phyloP scores from a whole-genome alignment of 2,113 vertebrate species.

The Chauna torquata region DNA sequence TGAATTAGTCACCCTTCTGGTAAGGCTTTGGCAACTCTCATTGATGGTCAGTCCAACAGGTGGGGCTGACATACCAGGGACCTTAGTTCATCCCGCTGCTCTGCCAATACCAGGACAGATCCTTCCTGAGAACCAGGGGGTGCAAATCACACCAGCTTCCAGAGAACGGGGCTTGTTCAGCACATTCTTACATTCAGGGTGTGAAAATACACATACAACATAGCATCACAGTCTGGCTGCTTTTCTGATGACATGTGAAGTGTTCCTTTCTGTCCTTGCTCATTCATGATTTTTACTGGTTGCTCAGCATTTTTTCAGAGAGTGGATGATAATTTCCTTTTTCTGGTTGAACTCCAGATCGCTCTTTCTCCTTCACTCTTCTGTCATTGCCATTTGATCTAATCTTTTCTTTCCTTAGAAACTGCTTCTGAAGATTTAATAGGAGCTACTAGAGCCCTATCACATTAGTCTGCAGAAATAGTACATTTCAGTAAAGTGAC shows the following conservation, averaged over 20 bases:
- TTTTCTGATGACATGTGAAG: not conserved
- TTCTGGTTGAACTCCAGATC: not conserved
- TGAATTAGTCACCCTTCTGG: constrained; percentile 65
- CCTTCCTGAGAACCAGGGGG: not conserved
- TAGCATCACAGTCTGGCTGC: not conserved
- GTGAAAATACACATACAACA: accelerated
- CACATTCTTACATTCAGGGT: not conserved
- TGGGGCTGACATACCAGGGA: constrained; percentile 40
- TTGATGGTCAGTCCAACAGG: constrained; percentile 15
- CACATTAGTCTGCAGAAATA: not conserved
- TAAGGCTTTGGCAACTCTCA: constrained; percentile 49
- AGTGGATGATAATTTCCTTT: not conserved
- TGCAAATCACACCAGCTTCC: not conserved
- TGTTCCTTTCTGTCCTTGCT: not conserved
- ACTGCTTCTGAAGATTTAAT: not conserved
- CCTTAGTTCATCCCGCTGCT: not conserved
- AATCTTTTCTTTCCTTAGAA: not conserved
- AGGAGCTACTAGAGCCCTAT: not conserved
- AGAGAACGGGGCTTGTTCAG: not conserved
- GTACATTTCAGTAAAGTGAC: not conserved
- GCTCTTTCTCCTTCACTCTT: not conserved
- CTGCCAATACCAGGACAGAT: not conserved
- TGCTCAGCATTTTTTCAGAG: not conserved
- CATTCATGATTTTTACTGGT: not conserved
- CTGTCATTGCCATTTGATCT: not conserved